phyloP scores from a whole-genome alignment of 2,797 vertebrate genomes.

The Melanotaenia boesemani region DNA sequence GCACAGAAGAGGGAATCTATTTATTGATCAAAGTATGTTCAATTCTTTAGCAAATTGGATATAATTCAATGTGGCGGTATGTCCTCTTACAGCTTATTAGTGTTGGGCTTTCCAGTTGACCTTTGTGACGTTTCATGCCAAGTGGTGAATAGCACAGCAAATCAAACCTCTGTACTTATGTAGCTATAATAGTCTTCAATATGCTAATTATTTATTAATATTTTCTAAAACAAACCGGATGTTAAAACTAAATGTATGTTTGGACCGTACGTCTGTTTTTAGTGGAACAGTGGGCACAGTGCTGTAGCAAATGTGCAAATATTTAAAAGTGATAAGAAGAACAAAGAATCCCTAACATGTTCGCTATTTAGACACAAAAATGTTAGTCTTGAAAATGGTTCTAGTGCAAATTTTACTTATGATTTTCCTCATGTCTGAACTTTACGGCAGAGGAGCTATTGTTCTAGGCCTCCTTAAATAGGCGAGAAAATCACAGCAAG shows the following conservation, averaged over 20 bases:
- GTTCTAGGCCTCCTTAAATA: not conserved
- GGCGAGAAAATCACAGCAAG: too few relatives aligned
- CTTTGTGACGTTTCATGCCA: not conserved
- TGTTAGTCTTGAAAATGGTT: not conserved
- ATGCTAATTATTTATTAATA: not conserved
- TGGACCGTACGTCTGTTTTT: not conserved
- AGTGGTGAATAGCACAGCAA: not conserved
- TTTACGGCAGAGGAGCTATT: not conserved
- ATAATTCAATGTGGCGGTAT: not conserved
- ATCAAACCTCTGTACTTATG: too few relatives aligned
- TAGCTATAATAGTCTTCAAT: not conserved
- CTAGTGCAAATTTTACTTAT: not conserved
- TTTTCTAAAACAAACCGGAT: not conserved
- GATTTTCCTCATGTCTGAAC: not conserved
- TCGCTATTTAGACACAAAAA: not conserved
- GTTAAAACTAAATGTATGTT: not conserved
- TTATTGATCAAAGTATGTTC: not conserved
- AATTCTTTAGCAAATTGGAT: not conserved
- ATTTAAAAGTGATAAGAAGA: not conserved
- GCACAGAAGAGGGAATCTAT: not conserved
- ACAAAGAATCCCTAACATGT: not conserved
- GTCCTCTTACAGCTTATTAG: constrained; percentile 2
- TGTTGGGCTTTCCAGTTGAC: not conserved
- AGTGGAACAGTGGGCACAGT: not conserved
- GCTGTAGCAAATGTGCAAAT: not conserved